A percentile compares a stretch with the other conserved stretches of the same genome.
phyloP scores from a whole-genome alignment of 2,113 vertebrate genomes.

The Oryzias javanicus region DNA sequence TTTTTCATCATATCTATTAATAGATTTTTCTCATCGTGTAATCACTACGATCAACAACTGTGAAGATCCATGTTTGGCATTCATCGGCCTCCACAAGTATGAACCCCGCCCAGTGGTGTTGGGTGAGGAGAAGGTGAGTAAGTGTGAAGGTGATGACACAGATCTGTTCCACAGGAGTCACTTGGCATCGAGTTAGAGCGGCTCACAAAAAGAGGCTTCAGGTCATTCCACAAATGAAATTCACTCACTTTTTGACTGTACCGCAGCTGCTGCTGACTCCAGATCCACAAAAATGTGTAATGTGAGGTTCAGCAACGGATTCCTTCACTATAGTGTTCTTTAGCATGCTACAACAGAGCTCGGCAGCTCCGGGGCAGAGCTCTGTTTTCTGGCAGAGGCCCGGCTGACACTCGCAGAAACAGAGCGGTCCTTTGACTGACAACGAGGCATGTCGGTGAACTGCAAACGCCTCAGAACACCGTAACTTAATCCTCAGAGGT shows the following conservation, averaged over 20 bases:
- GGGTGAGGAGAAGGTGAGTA: too few relatives aligned
- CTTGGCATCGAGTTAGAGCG: too few relatives aligned
- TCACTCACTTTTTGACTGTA: neutral
- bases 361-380: constrained; percentile 29
- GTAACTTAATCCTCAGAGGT: constrained; percentile 47
- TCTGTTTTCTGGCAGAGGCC: constrained; percentile 11
- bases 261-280: constrained; percentile 6
- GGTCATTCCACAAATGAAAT: neutral
- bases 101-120: too few relatives aligned
- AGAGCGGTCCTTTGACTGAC: constrained; percentile 44
- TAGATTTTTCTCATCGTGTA: too few relatives aligned
- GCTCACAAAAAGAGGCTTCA: neutral
- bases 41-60: too few relatives aligned
- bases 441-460: constrained; percentile 31
- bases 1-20: too few relatives aligned
- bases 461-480: constrained; percentile 35
- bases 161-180: too few relatives aligned
- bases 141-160: too few relatives aligned
- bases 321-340: constrained; percentile 32
- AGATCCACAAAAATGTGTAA: neutral
- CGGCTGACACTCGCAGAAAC: constrained; percentile 36
- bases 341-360: constrained; percentile 36
- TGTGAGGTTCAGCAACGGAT: constrained; percentile 3
- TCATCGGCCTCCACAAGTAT: too few relatives aligned
- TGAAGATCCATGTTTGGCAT: too few relatives aligned